phyloP scores from a whole-genome alignment of 2,888 invertebrate species.

The Caenorhabditis sp. region DNA sequence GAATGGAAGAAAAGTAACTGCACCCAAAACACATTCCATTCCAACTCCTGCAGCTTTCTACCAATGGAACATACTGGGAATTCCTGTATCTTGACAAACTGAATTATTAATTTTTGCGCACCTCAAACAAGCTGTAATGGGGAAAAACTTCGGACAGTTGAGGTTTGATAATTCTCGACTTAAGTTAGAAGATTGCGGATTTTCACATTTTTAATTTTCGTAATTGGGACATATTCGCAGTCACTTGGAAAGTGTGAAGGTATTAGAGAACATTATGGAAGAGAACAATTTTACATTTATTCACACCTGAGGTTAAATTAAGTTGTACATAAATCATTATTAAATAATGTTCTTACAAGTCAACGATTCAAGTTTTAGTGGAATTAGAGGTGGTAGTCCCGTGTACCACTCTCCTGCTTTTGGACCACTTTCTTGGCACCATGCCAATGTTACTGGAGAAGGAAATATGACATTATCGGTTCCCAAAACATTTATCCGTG shows the following conservation, averaged over 20 bases:
- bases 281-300: too few relatives aligned
- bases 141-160: too few relatives aligned
- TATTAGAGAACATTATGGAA: too few relatives aligned
- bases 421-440: constrained; percentile 22
- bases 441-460: constrained; percentile 15
- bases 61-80: not conserved
- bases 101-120: constrained; percentile 30
- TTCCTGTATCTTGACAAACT: constrained; percentile 10
- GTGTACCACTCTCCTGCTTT: constrained; percentile 47
- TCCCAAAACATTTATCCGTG: not conserved
- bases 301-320: too few relatives aligned
- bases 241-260: not conserved
- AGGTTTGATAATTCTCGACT: too few relatives aligned
- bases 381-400: constrained; percentile 23
- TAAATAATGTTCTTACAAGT: constrained; percentile 13
- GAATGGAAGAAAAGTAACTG: constrained; percentile 1
- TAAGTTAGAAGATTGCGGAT: too few relatives aligned
- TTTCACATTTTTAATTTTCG: too few relatives aligned
- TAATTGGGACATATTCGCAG: not conserved
- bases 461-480: not conserved
- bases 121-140: constrained; percentile 43
- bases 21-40: constrained; percentile 16
- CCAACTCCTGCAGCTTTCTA: constrained; percentile 33
- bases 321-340: not conserved
- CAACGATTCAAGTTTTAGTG: constrained; percentile 8